Evolutionary conservation across 2,797 vertebrate genomes (phyloP), one percentile per base, ranked within the genome.

Genomic region (Halcyon chelicuti): DNA sequence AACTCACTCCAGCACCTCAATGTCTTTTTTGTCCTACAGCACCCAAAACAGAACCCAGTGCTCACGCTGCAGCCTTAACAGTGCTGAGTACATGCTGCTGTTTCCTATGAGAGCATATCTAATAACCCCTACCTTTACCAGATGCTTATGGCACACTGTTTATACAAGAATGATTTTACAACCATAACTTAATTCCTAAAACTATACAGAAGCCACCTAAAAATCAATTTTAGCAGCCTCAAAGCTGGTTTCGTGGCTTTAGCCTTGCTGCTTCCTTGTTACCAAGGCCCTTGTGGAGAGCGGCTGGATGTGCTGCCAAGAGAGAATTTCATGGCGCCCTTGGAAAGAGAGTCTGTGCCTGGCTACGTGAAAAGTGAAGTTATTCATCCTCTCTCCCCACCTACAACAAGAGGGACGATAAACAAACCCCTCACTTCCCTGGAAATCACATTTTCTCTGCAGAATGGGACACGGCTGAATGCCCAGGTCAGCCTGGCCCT

Each of bases 391-490:
- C 33, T 47, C 26, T 58, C 42, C 52, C 20, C 39, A 57, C 14
- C 13, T 63, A 33, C 61, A 82, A 44, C 9, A 49, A 31, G 67
- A 33, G 31, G 39, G 39, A 57, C 21, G 7, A 44, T 33, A 28
- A 60, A 65, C 10, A 44, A 58, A 73, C 15, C 7, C 23, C 31
- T n/a, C 5, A 26, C 17, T 42, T 81, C 44, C 22, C 31, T 47
- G 67, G 55, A 58, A 86, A 44, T 20, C 2, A 1, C 20, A 13
- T 76, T 67, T 58, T 72, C 46, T 60, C 8, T 79, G 47, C 0
- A 2, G 33, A 25, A 26, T 19, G 29, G 9, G 11, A 2, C 51
- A 42, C 0, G 0, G 22, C 14, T 6, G 18, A 65, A 37, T 1
- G 3, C 17, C 42, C 0, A 2, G 9, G 10, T 40, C 55, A 60